Percentiles rank a stretch among this genome's conserved stretches.
Evolutionary conservation across 2,113 vertebrate genomes (phyloP).

Genomic region (Chionodraco myersi): DNA sequence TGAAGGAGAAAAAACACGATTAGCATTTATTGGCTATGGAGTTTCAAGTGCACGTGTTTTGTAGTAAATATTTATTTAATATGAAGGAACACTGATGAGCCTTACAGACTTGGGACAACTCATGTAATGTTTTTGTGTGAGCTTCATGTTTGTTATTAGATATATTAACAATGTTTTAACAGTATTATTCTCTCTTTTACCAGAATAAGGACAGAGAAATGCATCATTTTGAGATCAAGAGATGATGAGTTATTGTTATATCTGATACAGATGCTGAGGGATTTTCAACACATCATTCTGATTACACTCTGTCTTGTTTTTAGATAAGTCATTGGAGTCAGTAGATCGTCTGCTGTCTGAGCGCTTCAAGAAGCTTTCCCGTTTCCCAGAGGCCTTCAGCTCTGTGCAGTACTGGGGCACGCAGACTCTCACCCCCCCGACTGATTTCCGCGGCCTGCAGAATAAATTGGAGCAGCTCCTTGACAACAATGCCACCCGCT

Average conservation of each 20-base stretch:
- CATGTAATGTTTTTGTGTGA: neutral
- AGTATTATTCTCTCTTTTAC: too few species aligned
- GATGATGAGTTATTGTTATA: neutral
- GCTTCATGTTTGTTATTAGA: neutral
- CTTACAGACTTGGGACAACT: neutral
- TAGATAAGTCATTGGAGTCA: conserved; percentile 90
- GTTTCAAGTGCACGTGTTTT: neutral
- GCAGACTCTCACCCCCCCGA: conserved; percentile 92
- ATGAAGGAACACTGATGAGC: neutral
- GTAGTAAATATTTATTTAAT: neutral
- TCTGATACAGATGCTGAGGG: neutral
- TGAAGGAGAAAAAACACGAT: neutral
- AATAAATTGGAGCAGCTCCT: conserved; percentile 91
- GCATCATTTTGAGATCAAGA: neutral
- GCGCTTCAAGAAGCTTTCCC: conserved; percentile 91
- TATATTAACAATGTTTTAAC: neutral
- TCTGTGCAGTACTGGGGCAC: conserved; percentile 95
- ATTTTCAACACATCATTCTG: neutral
- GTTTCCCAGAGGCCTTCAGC: conserved; percentile 95
- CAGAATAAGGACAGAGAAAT: neutral
- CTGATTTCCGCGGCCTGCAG: conserved; percentile 91
- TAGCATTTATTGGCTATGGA: neutral
- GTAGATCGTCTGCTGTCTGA: conserved; percentile 92
- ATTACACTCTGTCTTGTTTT: conserved; percentile 14
- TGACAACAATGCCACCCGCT: conserved; percentile 93